Base-by-base conservation (phyloP, 92 coral and sea anemone species). In the Hydrozoanthus gracilis region DNA sequence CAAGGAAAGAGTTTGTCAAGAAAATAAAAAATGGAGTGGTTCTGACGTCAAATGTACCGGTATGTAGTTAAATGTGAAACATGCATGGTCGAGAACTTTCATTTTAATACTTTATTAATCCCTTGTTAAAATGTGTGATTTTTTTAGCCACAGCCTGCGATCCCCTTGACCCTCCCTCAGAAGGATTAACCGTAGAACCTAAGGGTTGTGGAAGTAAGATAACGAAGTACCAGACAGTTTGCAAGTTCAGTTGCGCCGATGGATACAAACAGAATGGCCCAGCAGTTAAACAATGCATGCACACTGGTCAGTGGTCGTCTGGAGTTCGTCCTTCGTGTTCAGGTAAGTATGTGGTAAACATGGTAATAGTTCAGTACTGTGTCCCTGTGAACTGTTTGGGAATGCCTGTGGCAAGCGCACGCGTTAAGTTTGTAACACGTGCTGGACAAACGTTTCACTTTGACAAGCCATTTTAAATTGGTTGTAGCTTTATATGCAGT, bases 281-380 rank as follows among this genome's bases (percentile, higher is more conserved):
- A 15, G 51, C 80, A 76, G 47, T 51, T 76, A 76, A 76, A 18
- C 52, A 50, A 18, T 76, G 80, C 62, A 44, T 76, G 80, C 80
- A 76, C 47, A 76, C 80, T 50, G 65, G 80, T 51, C 65, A 17
- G 47, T 76, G 80, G 80, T 76, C 80, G 44, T 76, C 80, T 16
- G 44, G 18, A 76, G 18, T 14, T 9, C 15, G 44, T 16, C 80
- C 80, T 6, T 76, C 80, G 4, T 76, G 80, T 51, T 76, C 44
- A 51, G 80, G 80, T 76, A n/a, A 47, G 80, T 76, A 1, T 16
- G 50, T 1, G 2, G 50, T 45, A 20, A n/a, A 44, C 71, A 20
- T 74, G 3, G 39, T 27, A 27, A 27, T 27, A 27, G 39, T 27
- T 27, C n/a, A n/a, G n/a, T n/a, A 27, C 39, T 27, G 39, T 27